phyloP scores from a whole-genome alignment of 2,888 invertebrate species.

The Oscheius sp. region DNA sequence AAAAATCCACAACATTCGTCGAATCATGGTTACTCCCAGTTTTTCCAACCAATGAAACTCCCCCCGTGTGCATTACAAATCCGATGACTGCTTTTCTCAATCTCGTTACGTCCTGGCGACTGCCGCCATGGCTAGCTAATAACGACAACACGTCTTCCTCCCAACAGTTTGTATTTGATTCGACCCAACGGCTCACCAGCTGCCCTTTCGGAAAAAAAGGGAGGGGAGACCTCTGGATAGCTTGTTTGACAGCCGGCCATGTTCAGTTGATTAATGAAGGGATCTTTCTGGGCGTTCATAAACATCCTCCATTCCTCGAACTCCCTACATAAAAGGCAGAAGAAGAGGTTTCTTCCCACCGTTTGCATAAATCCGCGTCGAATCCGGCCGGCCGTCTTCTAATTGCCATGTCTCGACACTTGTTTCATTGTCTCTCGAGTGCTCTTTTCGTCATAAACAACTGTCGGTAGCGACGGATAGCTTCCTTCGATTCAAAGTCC shows the following conservation, averaged over 20 bases:
- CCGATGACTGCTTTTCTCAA: constrained; percentile 29
- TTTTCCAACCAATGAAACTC: too few species aligned
- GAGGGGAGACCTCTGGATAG: neutral
- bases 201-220: neutral
- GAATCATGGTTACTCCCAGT: too few species aligned
- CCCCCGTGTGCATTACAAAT: constrained; percentile 29
- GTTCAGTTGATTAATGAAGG: neutral
- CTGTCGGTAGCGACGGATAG: too few species aligned
- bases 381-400: too few species aligned
- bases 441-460: too few species aligned
- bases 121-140: constrained; percentile 14
- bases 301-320: neutral
- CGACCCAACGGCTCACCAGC: neutral
- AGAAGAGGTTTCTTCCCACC: neutral
- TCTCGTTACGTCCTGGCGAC: constrained; percentile 18
- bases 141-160: too few species aligned
- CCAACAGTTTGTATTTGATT: neutral
- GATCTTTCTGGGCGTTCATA: neutral
- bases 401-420: neutral
- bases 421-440: neutral
- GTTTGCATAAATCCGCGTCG: neutral
- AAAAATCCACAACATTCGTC: neutral
- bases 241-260: neutral
- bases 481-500: constrained; percentile 11
- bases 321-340: neutral